Conservation (phyloP, 1,140 invertebrate genomes). For the Ips nitidus region DNA sequence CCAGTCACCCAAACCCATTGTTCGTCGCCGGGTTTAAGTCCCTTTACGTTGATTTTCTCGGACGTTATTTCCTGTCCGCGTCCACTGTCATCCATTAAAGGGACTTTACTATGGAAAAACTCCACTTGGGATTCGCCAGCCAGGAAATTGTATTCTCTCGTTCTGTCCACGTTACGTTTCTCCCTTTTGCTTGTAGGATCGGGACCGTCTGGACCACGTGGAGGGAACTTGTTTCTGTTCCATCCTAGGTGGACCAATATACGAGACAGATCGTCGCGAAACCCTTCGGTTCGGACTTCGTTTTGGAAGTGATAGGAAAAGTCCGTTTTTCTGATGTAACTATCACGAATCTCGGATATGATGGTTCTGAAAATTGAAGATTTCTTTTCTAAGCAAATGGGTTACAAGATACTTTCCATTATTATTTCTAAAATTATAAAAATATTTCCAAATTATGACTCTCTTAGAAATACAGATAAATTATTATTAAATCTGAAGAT, state of each 20-base stretch:
- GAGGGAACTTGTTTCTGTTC: not conserved
- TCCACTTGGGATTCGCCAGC: conserved; percentile 62
- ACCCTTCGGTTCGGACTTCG: conserved; percentile 38
- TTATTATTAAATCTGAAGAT: too few species aligned
- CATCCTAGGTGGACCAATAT: conserved; percentile 38
- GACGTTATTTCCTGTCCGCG: conserved; percentile 57
- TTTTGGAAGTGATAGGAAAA: conserved; percentile 44
- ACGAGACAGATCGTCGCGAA: conserved; percentile 42
- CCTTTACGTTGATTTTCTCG: conserved; percentile 60
- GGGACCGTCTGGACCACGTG: not conserved
- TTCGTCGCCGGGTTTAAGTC: conserved; percentile 54
- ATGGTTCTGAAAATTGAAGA: conserved; percentile 38
- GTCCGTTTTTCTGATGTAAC: conserved; percentile 44
- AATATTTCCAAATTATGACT: not conserved
- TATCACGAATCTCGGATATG: conserved; percentile 46
- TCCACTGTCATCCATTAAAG: conserved; percentile 65
- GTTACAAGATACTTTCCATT: not conserved
- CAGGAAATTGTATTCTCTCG: conserved; percentile 47
- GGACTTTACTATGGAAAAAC: conserved; percentile 68
- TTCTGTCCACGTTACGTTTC: conserved; percentile 36
- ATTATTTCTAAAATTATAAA: not conserved
- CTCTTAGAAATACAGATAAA: too few species aligned
- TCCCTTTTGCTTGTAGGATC: conserved; percentile 31
- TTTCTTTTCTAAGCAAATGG: not conserved
- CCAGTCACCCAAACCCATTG: conserved; percentile 78